phyloP scores from a whole-genome alignment of 2,113 vertebrate genomes.

The Eidolon helvum region DNA sequence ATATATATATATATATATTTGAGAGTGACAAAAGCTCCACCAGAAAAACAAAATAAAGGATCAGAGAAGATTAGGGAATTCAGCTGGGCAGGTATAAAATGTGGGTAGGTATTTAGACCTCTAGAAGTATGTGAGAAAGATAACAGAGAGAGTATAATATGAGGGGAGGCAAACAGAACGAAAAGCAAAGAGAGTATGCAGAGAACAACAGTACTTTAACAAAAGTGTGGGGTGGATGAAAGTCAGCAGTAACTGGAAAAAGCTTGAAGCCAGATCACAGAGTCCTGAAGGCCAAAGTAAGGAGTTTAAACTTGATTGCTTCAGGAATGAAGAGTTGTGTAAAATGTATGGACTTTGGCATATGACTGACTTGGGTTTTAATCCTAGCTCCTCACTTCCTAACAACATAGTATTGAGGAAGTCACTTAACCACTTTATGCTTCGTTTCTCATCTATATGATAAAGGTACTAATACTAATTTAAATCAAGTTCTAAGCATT shows the following conservation, averaged over 20 bases:
- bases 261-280: background rate
- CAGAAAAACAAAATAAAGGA: background rate
- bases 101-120: background rate
- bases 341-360: background rate
- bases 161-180: background rate
- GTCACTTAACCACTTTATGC: background rate
- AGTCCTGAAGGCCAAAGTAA: background rate
- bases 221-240: background rate
- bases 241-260: background rate
- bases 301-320: background rate
- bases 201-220: background rate
- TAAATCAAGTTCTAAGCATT: background rate
- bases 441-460: background rate
- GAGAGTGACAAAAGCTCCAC: conserved; percentile 8
- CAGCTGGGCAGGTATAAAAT: background rate
- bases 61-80: background rate
- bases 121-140: background rate
- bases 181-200: background rate
- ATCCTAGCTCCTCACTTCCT: background rate
- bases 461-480: background rate
- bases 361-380: background rate
- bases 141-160: background rate
- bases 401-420: background rate
- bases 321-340: background rate
- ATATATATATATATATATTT: background rate